Evolutionary conservation across 2,888 invertebrate genomes (phyloP).

Genomic region (Limnephilus rhombicus): DNA sequence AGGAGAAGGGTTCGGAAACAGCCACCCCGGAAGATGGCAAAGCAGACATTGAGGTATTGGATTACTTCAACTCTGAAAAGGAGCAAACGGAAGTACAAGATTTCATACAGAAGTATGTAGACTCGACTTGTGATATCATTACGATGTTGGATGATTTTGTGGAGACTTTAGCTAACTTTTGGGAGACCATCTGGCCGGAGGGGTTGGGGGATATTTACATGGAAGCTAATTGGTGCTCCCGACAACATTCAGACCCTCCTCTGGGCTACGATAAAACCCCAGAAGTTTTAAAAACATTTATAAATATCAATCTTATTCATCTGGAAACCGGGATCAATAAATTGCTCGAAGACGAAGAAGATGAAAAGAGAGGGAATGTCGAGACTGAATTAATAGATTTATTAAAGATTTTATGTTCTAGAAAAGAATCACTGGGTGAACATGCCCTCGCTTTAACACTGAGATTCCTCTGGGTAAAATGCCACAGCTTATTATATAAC

Average conservation of each 20-base stretch:
- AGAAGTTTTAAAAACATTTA: constrained; percentile 72
- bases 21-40: neutral
- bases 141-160: constrained; percentile 81
- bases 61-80: constrained; percentile 82
- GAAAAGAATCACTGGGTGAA: constrained; percentile 72
- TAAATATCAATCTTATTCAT: constrained; percentile 72
- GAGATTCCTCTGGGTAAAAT: constrained; percentile 74
- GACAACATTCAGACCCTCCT: constrained; percentile 74
- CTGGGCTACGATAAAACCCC: constrained; percentile 72
- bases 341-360: constrained; percentile 69
- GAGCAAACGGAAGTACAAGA: constrained; percentile 82
- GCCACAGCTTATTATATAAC: constrained; percentile 73
- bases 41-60: neutral
- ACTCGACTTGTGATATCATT: constrained; percentile 78
- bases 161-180: constrained; percentile 78
- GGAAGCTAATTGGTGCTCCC: constrained; percentile 79
- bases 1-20: constrained; percentile 68
- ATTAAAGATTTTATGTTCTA: constrained; percentile 69
- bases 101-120: constrained; percentile 80
- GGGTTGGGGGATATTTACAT: constrained; percentile 79
- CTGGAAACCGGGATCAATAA: constrained; percentile 74
- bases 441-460: constrained; percentile 72
- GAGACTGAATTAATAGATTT: constrained; percentile 73
- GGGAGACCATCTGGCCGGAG: constrained; percentile 82
- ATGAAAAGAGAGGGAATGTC: constrained; percentile 69